phyloP scores from a whole-genome alignment of 2,113 vertebrate genomes.

The Chloropsis cyanopogon region DNA sequence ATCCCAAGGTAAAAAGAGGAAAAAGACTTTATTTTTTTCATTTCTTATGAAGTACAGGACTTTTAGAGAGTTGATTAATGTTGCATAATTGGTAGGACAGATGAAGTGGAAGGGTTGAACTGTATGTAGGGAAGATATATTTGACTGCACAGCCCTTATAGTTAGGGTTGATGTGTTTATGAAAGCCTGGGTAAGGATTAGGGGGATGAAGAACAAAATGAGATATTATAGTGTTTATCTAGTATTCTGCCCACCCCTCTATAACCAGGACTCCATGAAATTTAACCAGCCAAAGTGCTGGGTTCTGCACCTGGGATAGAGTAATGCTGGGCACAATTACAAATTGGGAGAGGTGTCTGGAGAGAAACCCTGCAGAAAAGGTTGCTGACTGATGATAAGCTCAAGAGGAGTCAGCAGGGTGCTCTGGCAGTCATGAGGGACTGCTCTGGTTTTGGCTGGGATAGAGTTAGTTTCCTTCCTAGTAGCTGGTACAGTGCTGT shows the following conservation, averaged over 20 bases:
- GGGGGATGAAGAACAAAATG: neutral
- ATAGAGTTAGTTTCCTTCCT: neutral
- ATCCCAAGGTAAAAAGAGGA: neutral
- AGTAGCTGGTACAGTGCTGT: neutral
- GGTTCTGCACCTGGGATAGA: neutral
- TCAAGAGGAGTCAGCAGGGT: neutral
- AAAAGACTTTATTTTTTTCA: rapidly evolving
- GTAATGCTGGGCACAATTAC: neutral
- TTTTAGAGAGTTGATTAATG: neutral
- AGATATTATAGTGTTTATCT: neutral
- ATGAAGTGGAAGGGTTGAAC: neutral
- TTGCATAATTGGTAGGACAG: neutral
- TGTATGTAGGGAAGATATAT: neutral
- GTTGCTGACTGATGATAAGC: neutral
- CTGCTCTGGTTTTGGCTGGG: neutral
- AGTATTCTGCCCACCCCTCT: neutral
- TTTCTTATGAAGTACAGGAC: neutral
- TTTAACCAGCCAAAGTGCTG: neutral
- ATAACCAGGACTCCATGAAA: neutral
- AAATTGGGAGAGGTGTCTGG: neutral
- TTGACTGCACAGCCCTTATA: neutral
- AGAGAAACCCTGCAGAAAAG: neutral
- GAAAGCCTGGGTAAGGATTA: neutral
- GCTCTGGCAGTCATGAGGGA: neutral
- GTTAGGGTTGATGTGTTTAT: neutral